Percentiles rank a stretch among this genome's conserved stretches.
Evolutionary conservation across 1,140 invertebrate species (phyloP).

Genomic region (Drosophila jambulina): DNA sequence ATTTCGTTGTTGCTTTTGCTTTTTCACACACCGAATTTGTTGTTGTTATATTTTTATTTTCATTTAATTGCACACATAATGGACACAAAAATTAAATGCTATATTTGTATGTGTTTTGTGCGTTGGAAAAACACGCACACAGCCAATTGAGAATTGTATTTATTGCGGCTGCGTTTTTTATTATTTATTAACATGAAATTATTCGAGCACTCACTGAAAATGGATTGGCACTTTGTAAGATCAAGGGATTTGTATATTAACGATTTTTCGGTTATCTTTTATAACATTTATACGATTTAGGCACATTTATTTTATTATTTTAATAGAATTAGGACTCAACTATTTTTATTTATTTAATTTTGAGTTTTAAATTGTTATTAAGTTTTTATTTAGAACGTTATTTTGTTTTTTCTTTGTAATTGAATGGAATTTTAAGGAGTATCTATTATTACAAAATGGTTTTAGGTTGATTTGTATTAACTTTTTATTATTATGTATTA

Average conservation of each 20-base stretch:
- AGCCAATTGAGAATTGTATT: slow-evolving; percentile 52
- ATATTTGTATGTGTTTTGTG: slow-evolving; percentile 35
- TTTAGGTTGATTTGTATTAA: neutral
- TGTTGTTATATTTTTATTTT: slow-evolving; percentile 59
- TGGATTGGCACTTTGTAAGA: slow-evolving; percentile 28
- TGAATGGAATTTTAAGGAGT: neutral
- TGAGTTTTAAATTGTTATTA: neutral
- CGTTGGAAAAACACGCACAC: slow-evolving; percentile 39
- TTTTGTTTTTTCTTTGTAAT: neutral
- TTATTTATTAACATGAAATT: slow-evolving; percentile 12
- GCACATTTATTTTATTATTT: neutral
- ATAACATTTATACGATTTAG: neutral
- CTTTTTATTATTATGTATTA: neutral
- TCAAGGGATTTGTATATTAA: neutral
- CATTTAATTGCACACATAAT: slow-evolving; percentile 76
- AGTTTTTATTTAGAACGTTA: neutral
- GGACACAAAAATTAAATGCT: slow-evolving; percentile 64
- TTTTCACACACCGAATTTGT: slow-evolving; percentile 69
- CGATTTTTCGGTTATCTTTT: neutral
- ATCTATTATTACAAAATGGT: neutral
- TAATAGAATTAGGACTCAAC: neutral
- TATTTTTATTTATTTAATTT: neutral
- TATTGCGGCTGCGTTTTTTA: slow-evolving; percentile 23
- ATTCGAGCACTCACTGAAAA: slow-evolving; percentile 51
- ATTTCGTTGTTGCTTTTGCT: slow-evolving; percentile 60